Evolutionary conservation across 2,113 vertebrate genomes (phyloP).

Genomic region (Megaleporinus macrocephalus): DNA sequence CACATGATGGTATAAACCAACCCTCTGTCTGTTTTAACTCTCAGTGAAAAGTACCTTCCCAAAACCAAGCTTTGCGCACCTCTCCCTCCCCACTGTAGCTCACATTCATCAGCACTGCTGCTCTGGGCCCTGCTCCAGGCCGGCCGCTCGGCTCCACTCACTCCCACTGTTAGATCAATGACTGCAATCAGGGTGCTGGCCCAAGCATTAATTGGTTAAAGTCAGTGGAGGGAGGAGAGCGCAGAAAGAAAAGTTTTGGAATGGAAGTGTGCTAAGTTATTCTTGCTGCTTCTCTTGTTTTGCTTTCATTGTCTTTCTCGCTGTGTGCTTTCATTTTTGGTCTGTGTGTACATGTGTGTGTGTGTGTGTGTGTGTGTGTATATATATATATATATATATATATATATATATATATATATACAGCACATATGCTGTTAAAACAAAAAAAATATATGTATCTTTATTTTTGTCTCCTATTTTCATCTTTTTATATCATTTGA

Average conservation of each 20-base stretch:
- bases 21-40: background rate
- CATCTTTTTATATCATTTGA: too few species aligned
- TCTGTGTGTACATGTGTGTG: too few species aligned
- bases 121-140: background rate
- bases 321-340: background rate
- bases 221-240: background rate
- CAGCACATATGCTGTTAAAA: too few species aligned
- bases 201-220: constrained; percentile 13
- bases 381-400: too few species aligned
- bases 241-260: background rate
- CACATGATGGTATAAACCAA: background rate
- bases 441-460: too few species aligned
- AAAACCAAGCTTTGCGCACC: background rate
- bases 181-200: constrained; percentile 20
- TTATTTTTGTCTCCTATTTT: too few species aligned
- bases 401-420: too few species aligned
- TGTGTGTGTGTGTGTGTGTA: background rate
- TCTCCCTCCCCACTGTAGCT: background rate
- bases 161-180: constrained; percentile 14
- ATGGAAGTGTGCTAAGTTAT: background rate
- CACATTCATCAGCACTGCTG: background rate
- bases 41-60: background rate
- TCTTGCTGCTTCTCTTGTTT: too few species aligned
- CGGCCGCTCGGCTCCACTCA: background rate
- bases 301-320: background rate